A percentile compares a stretch with the other conserved stretches of the same genome.
Conservation (phyloP, 2,888 invertebrate species). For the Drosophila dives region DNA sequence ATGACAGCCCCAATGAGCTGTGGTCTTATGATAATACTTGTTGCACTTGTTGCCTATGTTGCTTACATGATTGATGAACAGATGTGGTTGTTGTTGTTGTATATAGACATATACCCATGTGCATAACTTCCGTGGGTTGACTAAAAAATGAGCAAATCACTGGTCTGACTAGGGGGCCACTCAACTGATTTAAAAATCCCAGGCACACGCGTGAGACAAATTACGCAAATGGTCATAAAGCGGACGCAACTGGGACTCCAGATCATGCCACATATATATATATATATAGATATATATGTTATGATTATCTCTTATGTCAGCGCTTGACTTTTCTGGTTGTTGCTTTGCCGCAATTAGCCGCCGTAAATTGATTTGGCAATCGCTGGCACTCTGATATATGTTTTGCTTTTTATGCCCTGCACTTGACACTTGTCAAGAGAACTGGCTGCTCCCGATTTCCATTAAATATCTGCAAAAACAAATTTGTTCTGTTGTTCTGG, state of each 20-base stretch:
- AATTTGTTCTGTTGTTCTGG: no score
- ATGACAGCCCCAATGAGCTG: slow-evolving; percentile 33
- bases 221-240: slow-evolving; percentile 36
- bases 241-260: slow-evolving; percentile 5
- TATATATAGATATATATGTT: neutral
- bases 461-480: slow-evolving; percentile 10
- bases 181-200: slow-evolving; percentile 53
- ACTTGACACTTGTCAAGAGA: slow-evolving; percentile 34
- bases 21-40: slow-evolving; percentile 34
- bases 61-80: slow-evolving; percentile 18
- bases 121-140: slow-evolving; percentile 36
- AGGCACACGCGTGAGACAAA: slow-evolving; percentile 56
- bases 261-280: slow-evolving; percentile 5
- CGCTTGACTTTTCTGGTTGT: slow-evolving; percentile 15
- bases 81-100: slow-evolving; percentile 13
- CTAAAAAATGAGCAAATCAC: slow-evolving; percentile 25
- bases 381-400: slow-evolving; percentile 8
- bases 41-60: slow-evolving; percentile 11
- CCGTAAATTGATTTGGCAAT: slow-evolving; percentile 51
- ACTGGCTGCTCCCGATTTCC: slow-evolving; percentile 9
- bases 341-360: slow-evolving; percentile 44
- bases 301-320: slow-evolving; percentile 31
- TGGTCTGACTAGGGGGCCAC: slow-evolving; percentile 30
- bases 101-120: neutral
- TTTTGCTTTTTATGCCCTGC: slow-evolving; percentile 21